These are phyloP conservation scores for Heterocephalus glaber DNA, from an alignment of 2,113 vertebrate genomes.

Conservation along the genomic window DNA sequence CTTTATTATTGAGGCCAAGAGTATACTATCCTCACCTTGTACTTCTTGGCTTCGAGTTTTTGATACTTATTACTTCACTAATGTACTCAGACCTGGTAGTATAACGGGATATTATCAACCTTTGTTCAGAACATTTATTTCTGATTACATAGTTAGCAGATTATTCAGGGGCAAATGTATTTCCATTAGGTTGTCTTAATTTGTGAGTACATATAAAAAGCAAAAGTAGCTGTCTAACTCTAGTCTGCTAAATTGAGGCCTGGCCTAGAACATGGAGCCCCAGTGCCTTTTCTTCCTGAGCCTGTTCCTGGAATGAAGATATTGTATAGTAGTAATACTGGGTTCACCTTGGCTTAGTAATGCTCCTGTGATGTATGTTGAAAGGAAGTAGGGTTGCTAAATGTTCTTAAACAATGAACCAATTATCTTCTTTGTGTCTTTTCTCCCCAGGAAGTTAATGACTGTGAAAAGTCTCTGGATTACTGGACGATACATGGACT, in stretches of 20 bases:
- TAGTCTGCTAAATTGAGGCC: neutral
- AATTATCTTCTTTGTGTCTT: neutral
- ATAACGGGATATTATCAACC: rapidly evolving
- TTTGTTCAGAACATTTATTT: neutral
- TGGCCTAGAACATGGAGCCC: rapidly evolving
- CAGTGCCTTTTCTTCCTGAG: rapidly evolving
- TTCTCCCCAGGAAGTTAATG: constrained; percentile 79
- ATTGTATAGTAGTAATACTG: rapidly evolving
- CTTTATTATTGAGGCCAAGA: too few relatives aligned
- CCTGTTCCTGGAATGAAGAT: rapidly evolving
- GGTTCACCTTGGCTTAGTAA: rapidly evolving
- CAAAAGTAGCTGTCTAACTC: neutral
- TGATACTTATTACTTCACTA: rapidly evolving
- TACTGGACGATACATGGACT: constrained; percentile 90
- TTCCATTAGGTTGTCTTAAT: neutral
- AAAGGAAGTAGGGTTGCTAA: neutral
- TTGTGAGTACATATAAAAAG: neutral
- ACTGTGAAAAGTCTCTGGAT: constrained; percentile 81
- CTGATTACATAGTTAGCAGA: too few relatives aligned
- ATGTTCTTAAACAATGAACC: neutral
- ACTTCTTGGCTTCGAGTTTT: neutral
- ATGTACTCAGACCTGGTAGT: neutral
- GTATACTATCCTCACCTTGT: rapidly evolving
- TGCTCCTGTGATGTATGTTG: rapidly evolving
- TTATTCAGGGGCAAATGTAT: neutral